These are phyloP conservation scores for Drosophila ogumai DNA, from an alignment of 1,140 invertebrate species.

Conservation along the genomic window DNA sequence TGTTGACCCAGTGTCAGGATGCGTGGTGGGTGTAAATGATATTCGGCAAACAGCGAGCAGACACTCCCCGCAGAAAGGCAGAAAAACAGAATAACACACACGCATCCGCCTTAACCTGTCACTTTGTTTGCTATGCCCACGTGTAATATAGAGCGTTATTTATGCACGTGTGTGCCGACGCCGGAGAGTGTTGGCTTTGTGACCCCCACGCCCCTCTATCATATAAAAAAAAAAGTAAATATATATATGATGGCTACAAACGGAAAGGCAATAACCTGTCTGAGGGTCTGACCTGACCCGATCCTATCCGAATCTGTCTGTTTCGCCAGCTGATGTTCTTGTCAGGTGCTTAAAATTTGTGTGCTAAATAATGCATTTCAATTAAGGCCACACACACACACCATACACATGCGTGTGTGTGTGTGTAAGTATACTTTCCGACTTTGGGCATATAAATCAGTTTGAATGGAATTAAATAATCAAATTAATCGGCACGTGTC, in stretches of 20 bases:
- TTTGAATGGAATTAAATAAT: slow-evolving; percentile 46
- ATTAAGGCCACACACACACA: slow-evolving; percentile 50
- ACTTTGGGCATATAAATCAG: slow-evolving; percentile 54
- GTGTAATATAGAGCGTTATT: slow-evolving; percentile 74
- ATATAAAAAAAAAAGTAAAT: neutral
- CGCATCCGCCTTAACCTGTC: slow-evolving; percentile 25
- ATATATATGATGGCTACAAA: slow-evolving; percentile 21
- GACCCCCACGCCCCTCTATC: neutral
- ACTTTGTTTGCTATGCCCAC: slow-evolving; percentile 59
- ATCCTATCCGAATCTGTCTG: slow-evolving; percentile 20
- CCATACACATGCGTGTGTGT: slow-evolving; percentile 7
- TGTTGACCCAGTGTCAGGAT: slow-evolving; percentile 68
- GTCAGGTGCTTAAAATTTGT: slow-evolving; percentile 53
- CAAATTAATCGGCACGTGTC: slow-evolving; percentile 53
- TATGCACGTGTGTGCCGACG: slow-evolving; percentile 58
- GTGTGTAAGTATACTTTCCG: neutral
- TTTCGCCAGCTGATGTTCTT: slow-evolving; percentile 28
- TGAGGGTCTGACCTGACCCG: slow-evolving; percentile 21
- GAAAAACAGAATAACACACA: slow-evolving; percentile 17
- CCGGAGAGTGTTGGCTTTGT: slow-evolving; percentile 20
- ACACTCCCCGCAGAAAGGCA: slow-evolving; percentile 14
- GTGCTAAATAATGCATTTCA: slow-evolving; percentile 76
- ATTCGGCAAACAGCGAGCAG: slow-evolving; percentile 44
- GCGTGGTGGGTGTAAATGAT: slow-evolving; percentile 54
- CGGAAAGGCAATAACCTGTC: slow-evolving; percentile 49